Evolutionary conservation across 2,888 invertebrate genomes (phyloP).

Genomic region (Bruchidius siliquastri): DNA sequence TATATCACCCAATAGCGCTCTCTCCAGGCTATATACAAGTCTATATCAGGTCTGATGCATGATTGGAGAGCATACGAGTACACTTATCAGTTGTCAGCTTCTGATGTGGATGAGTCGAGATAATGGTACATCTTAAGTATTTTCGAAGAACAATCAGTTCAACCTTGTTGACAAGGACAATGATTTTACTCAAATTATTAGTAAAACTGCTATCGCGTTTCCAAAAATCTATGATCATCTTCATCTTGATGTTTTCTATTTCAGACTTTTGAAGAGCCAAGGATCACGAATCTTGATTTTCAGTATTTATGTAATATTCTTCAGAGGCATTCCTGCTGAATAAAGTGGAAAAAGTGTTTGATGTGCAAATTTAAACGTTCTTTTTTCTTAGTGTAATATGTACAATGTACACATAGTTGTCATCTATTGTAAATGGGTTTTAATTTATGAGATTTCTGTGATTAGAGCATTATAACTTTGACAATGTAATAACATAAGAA

Average conservation of each 20-base stretch:
- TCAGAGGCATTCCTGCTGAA: background rate
- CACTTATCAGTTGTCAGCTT: too few relatives aligned
- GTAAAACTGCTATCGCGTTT: too few relatives aligned
- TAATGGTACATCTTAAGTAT: too few relatives aligned
- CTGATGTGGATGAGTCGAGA: too few relatives aligned
- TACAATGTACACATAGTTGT: background rate
- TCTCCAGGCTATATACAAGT: too few relatives aligned
- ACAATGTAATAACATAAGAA: background rate
- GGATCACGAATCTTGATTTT: background rate
- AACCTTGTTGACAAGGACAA: too few relatives aligned
- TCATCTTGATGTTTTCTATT: background rate
- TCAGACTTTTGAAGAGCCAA: background rate
- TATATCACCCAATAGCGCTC: too few relatives aligned
- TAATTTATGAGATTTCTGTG: background rate
- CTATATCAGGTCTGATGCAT: too few relatives aligned
- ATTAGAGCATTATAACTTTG: background rate
- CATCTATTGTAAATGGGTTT: background rate
- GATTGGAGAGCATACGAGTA: too few relatives aligned
- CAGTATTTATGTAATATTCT: background rate
- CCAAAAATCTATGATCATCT: background rate
- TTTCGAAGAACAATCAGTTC: too few relatives aligned
- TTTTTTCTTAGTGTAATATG: background rate
- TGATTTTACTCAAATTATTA: too few relatives aligned
- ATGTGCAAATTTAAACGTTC: background rate
- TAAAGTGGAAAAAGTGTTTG: background rate